Conservation (phyloP, 2,797 vertebrate species). For the Sebastes baramenuke region DNA sequence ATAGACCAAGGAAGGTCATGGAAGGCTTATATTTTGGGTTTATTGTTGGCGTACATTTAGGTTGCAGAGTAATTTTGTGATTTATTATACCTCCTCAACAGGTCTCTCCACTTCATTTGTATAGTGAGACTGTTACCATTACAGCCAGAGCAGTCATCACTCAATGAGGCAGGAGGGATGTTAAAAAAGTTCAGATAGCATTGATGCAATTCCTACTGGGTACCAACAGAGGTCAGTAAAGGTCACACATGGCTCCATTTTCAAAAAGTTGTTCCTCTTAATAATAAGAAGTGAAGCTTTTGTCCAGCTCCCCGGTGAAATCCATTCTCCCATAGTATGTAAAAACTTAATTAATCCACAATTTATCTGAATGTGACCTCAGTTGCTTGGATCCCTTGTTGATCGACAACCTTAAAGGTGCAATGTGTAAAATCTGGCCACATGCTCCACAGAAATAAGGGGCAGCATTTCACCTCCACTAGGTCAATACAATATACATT, state of each 20-base stretch:
- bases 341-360: not conserved
- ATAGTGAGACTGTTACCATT: not conserved
- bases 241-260: not conserved
- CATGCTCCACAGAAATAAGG: too few species aligned
- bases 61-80: not conserved
- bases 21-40: not conserved
- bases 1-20: not conserved
- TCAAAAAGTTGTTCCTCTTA: not conserved
- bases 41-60: not conserved
- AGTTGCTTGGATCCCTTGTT: not conserved
- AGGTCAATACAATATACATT: too few species aligned
- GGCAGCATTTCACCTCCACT: too few species aligned
- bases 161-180: not conserved
- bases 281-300: not conserved
- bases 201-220: not conserved
- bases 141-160: not conserved
- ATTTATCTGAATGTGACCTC: not conserved
- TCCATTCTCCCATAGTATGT: not conserved
- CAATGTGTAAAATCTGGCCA: not conserved
- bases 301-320: not conserved
- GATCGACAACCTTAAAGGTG: not conserved
- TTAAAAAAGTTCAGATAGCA: not conserved
- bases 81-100: not conserved
- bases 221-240: conserved; percentile 3
- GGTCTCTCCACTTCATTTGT: not conserved